Conservation (phyloP, 2,888 invertebrate species). For the Merodon equestris region DNA sequence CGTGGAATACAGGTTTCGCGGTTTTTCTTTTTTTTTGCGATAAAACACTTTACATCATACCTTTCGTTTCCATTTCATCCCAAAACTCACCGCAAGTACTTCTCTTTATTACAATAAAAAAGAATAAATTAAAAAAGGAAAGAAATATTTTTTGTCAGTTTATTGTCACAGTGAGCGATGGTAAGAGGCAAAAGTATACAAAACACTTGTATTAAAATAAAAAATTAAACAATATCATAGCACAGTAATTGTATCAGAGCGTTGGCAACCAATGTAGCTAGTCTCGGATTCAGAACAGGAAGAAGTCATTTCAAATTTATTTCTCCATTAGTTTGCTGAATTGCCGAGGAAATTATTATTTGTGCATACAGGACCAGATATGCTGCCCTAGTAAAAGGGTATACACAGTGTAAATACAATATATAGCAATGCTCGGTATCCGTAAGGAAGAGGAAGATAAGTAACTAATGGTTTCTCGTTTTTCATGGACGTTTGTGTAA, state of each 20-base stretch:
- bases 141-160: neutral
- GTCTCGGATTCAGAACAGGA: slow-evolving; percentile 40
- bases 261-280: neutral
- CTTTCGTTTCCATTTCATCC: neutral
- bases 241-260: slow-evolving; percentile 49
- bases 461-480: slow-evolving; percentile 63
- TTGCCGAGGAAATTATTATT: slow-evolving; percentile 65
- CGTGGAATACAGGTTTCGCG: slow-evolving; percentile 3
- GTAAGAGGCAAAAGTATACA: slow-evolving; percentile 1
- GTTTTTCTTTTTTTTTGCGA: neutral
- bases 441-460: slow-evolving; percentile 48
- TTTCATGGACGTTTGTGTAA: slow-evolving; percentile 31
- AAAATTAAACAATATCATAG: slow-evolving; percentile 37
- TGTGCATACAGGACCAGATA: slow-evolving; percentile 51
- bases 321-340: slow-evolving; percentile 66
- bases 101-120: slow-evolving; percentile 15
- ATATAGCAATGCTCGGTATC: slow-evolving; percentile 16
- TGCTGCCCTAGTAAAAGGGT: slow-evolving; percentile 31
- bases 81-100: neutral
- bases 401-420: neutral
- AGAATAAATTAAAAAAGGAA: neutral
- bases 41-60: slow-evolving; percentile 10
- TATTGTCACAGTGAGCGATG: slow-evolving; percentile 1
- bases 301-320: slow-evolving; percentile 63
- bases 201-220: slow-evolving; percentile 42